These are phyloP conservation scores for Ecliptopera silaceata DNA, from an alignment of 2,888 invertebrate genomes.

Conservation along the genomic window DNA sequence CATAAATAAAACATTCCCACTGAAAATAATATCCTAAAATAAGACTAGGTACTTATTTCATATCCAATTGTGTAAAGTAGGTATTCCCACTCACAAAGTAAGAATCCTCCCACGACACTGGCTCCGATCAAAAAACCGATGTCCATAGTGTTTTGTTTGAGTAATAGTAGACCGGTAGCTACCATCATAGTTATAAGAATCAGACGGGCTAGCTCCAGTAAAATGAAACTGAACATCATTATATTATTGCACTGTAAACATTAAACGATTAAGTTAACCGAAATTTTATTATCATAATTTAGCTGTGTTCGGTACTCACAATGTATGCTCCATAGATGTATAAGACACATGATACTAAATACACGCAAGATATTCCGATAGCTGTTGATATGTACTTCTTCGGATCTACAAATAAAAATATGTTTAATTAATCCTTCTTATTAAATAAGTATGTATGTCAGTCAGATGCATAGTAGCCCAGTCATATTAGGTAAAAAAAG, in stretches of 20 bases:
- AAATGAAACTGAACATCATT: conserved; percentile 62
- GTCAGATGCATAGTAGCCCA: too few relatives aligned
- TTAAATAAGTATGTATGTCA: too few relatives aligned
- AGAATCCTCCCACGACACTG: conserved; percentile 69
- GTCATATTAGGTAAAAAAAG: too few relatives aligned
- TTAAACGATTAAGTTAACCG: neutral
- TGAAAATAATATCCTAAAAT: conserved; percentile 39
- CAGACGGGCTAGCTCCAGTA: conserved; percentile 61
- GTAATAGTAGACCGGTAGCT: conserved; percentile 59
- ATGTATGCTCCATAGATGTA: conserved; percentile 71
- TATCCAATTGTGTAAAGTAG: neutral
- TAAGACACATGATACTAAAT: conserved; percentile 54
- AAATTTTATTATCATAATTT: neutral
- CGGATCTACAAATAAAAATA: conserved; percentile 62
- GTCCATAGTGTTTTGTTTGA: conserved; percentile 76
- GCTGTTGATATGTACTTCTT: conserved; percentile 53
- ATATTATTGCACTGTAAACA: conserved; percentile 60
- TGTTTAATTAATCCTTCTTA: too few relatives aligned
- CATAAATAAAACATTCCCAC: conserved; percentile 76
- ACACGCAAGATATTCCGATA: conserved; percentile 55
- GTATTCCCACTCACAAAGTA: conserved; percentile 57
- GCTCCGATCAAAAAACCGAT: conserved; percentile 74
- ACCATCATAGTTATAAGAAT: conserved; percentile 51
- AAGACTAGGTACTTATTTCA: neutral
- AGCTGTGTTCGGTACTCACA: conserved; percentile 50